These are phyloP conservation scores for Atractosteus spatula DNA, from an alignment of 2,113 vertebrate genomes.

Conservation along the genomic window DNA sequence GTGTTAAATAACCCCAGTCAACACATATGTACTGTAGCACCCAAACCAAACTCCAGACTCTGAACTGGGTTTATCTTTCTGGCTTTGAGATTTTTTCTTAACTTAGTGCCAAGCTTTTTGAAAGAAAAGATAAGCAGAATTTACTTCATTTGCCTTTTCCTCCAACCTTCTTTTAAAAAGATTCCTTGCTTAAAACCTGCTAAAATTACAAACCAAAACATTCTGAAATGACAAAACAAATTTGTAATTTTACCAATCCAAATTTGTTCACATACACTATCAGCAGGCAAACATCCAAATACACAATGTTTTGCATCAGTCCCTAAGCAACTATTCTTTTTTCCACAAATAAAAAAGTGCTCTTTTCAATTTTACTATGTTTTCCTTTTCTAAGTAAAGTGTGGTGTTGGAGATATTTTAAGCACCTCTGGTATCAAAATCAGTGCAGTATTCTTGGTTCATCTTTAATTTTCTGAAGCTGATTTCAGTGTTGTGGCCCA, in stretches of 20 bases:
- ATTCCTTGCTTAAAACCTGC: slow-evolving; percentile 39
- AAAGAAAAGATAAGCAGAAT: slow-evolving; percentile 16
- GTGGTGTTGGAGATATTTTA: slow-evolving; percentile 16
- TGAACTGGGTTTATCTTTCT: slow-evolving; percentile 57
- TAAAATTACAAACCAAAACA: slow-evolving; percentile 15
- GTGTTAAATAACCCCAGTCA: slow-evolving; percentile 47
- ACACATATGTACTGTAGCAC: slow-evolving; percentile 40
- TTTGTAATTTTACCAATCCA: too few relatives aligned
- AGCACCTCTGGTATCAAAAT: slow-evolving; percentile 43
- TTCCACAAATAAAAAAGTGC: slow-evolving; percentile 24
- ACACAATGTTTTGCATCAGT: slow-evolving; percentile 33
- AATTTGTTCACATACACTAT: slow-evolving; percentile 1
- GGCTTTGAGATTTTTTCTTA: slow-evolving; percentile 32
- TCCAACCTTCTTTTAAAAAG: slow-evolving; percentile 44
- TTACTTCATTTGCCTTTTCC: slow-evolving; percentile 22
- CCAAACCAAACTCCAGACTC: slow-evolving; percentile 63
- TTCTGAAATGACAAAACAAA: background rate
- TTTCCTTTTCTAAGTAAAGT: slow-evolving; percentile 12
- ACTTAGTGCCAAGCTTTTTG: background rate
- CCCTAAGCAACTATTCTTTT: slow-evolving; percentile 34
- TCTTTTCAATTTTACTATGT: background rate
- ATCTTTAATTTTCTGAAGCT: slow-evolving; percentile 50
- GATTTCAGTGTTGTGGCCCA: slow-evolving; percentile 19
- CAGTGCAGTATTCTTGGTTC: slow-evolving; percentile 71
- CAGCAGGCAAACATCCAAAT: slow-evolving; percentile 38